Percentiles rank a stretch among this genome's conserved stretches.
These are phyloP conservation scores for Pseudopipra pipra DNA, from an alignment of 2,113 vertebrate genomes.

Conservation along the genomic window DNA sequence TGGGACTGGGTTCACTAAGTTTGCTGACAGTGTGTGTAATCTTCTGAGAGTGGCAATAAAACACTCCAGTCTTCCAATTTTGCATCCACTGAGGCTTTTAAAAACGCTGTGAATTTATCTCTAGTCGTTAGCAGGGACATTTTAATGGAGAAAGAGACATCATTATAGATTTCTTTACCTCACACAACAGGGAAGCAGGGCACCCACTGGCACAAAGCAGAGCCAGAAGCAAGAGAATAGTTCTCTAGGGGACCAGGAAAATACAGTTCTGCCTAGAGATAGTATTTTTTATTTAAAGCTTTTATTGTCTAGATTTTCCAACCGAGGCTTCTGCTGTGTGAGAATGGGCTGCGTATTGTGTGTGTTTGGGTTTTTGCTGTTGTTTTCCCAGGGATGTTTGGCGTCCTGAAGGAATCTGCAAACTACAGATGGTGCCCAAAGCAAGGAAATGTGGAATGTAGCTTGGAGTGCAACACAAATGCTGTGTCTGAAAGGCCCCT, in stretches of 20 bases:
- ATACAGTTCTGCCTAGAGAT: constrained; percentile 15
- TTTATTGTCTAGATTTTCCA: constrained; percentile 36
- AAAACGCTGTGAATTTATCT: constrained; percentile 46
- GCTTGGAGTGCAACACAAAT: not conserved
- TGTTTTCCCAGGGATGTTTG: constrained; percentile 47
- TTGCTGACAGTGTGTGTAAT: not conserved
- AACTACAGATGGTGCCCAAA: constrained; percentile 53
- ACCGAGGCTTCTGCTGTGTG: constrained; percentile 7
- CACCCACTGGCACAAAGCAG: constrained; percentile 17
- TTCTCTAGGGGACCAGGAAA: not conserved
- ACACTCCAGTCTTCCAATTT: not conserved
- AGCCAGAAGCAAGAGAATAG: constrained; percentile 24
- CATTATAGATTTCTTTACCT: constrained; percentile 36
- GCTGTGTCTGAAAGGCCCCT: not conserved
- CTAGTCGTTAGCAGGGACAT: constrained; percentile 11
- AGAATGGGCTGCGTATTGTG: not conserved
- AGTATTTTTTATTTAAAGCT: constrained; percentile 32
- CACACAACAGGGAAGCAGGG: not conserved
- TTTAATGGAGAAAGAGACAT: constrained; percentile 47
- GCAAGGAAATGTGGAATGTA: constrained; percentile 17
- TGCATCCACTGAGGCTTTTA: not conserved
- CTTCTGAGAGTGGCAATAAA: not conserved
- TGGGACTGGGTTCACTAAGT: not conserved
- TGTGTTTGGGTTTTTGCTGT: not conserved
- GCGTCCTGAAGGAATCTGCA: not conserved